Base-by-base conservation (phyloP, 2,113 vertebrate species). In the Neolamprologus caudopunctatus region DNA sequence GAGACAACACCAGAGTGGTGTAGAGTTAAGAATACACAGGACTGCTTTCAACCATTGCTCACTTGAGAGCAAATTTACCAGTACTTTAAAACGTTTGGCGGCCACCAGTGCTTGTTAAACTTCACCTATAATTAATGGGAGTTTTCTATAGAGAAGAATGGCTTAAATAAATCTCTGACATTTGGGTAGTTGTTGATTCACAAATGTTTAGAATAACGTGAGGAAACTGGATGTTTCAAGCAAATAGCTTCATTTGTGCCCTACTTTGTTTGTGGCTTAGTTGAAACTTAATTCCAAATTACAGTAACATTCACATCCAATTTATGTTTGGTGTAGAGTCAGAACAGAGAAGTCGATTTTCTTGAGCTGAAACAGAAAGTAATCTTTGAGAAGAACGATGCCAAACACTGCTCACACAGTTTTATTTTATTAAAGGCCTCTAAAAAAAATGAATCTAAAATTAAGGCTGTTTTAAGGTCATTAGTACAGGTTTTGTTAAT, bases 21-120 rank as follows among this genome's bases (percentile, higher is more conserved):
- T 54, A 88, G 91, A 96, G 91, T 94, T 93, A 94, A 93, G 88
- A 94, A 93, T 90, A 86, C 87, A 85, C 93, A 86, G 84, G 68
- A 80, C 89, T 86, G 83, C 82, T 80, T 88, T 91, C 84, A 90
- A 73, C 53, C 79, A 10, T 87, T 86, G 85, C 61, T 93, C 88
- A 91, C 84, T 85, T 84, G 80, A 85, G 88, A 55, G 37, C 88
- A 92, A 89, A 93, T 93, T 82, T 87, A 92, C 93, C 90, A 91
- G 85, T 63, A 79, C 82, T 85, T 89, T 80, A 89, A 86, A 68
- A 92, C 45, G 82, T 91, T 94, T 89, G 86, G 87, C 82, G 82
- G 83, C 90, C 90, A 92, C 92, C 87, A 84, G 84, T 57, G 37
- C 45, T 91, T 82, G 86, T 87, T 90, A 14, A 63, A 68, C 83